Conservation (phyloP, 2,113 vertebrate genomes). For the Amphilophus citrinellus region DNA sequence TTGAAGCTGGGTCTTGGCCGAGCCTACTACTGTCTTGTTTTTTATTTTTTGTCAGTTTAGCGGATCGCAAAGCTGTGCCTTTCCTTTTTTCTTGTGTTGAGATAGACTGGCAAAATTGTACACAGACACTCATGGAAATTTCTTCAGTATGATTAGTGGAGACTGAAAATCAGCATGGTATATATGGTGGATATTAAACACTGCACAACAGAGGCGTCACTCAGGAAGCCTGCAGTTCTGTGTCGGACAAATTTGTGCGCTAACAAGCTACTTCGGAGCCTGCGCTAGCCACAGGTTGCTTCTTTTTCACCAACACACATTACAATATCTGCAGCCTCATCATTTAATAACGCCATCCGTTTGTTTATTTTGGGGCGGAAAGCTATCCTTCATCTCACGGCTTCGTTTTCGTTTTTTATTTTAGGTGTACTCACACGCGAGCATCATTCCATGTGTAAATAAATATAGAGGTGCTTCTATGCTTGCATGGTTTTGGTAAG, state of each 20-base stretch:
- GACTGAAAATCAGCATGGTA: background rate
- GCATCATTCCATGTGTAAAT: constrained; percentile 11
- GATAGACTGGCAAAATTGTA: background rate
- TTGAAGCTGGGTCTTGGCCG: background rate
- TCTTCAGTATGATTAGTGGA: background rate
- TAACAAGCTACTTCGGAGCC: background rate
- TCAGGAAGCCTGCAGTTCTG: background rate
- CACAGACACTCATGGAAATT: background rate
- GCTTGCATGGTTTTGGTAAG: background rate
- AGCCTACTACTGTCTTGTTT: background rate
- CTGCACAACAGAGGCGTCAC: background rate
- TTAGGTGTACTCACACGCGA: background rate
- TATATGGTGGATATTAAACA: background rate
- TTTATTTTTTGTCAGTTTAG: background rate
- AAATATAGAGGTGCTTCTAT: constrained; percentile 31
- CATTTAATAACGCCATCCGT: background rate
- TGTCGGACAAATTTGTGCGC: background rate
- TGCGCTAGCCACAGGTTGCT: background rate
- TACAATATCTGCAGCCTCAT: background rate
- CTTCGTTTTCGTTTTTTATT: background rate
- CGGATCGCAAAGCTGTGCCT: background rate
- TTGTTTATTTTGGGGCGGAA: background rate
- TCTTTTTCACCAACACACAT: too few species aligned
- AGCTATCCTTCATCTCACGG: background rate
- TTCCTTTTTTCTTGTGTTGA: background rate